Evolutionary conservation across 2,113 vertebrate species (phyloP).

Genomic region (Oceanodroma tethys): DNA sequence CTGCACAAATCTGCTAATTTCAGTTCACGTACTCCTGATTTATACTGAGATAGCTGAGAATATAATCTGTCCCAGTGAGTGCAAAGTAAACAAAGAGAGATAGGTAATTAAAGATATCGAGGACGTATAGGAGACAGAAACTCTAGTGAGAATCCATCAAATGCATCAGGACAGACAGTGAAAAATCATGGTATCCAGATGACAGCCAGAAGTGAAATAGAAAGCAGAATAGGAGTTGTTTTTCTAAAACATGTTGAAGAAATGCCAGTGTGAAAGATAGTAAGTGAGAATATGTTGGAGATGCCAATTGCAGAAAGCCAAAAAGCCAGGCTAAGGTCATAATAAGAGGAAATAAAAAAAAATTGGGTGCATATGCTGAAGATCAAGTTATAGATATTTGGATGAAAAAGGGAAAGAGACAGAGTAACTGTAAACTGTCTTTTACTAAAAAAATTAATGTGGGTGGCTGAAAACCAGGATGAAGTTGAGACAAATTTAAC

Average conservation of each 20-base stretch:
- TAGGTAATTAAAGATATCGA: constrained; percentile 47
- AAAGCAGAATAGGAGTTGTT: not conserved
- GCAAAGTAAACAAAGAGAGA: constrained; percentile 35
- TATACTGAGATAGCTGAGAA: not conserved
- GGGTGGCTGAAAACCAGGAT: not conserved
- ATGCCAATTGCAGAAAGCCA: not conserved
- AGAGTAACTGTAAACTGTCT: not conserved
- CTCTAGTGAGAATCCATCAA: constrained; percentile 36
- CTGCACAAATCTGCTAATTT: not conserved
- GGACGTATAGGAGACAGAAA: not conserved
- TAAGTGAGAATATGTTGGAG: not conserved
- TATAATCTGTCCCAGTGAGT: not conserved
- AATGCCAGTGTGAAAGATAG: not conserved
- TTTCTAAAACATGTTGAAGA: not conserved
- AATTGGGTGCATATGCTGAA: not conserved
- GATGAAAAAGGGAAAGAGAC: not conserved
- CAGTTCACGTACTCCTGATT: not conserved
- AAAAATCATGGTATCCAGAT: not conserved
- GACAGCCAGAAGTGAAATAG: constrained; percentile 1
- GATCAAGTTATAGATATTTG: not conserved
- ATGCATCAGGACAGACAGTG: not conserved
- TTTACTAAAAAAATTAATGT: not conserved
- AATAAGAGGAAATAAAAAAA: not conserved
- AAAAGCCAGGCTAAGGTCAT: not conserved
- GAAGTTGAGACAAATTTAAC: not conserved